phyloP scores from a whole-genome alignment of 2,113 vertebrate species.

The Dinomys branickii region DNA sequence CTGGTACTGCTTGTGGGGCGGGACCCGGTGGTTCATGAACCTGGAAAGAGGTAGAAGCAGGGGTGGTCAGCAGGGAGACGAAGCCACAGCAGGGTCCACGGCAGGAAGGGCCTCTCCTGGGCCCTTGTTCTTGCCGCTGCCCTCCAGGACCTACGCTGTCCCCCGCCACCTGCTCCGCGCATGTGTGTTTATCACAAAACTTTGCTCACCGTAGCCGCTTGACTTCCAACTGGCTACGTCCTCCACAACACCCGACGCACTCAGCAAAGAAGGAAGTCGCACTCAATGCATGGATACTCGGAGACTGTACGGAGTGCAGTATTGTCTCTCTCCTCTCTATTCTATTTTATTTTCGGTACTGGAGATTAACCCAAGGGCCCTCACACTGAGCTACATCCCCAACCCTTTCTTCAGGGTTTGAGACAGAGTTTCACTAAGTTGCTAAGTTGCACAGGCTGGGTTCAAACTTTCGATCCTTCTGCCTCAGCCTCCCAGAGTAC shows the following conservation, averaged over 20 bases:
- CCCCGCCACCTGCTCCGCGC: not conserved
- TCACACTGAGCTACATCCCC: not conserved
- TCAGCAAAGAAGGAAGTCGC: fast-evolving
- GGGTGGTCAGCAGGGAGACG: too few relatives aligned
- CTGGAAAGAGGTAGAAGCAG: too few relatives aligned
- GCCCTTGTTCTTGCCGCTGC: too few relatives aligned
- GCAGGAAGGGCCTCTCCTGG: not conserved
- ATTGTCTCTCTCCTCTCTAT: not conserved
- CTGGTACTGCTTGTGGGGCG: too few relatives aligned
- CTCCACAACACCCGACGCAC: too few relatives aligned
- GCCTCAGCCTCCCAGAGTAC: not conserved
- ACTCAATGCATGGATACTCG: not conserved
- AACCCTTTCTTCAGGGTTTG: not conserved
- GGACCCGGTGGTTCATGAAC: too few relatives aligned
- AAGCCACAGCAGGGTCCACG: too few relatives aligned
- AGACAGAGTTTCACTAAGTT: not conserved
- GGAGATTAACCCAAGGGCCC: not conserved
- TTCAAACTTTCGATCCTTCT: not conserved
- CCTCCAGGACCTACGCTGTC: fast-evolving
- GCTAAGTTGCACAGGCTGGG: not conserved
- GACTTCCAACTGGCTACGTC: not conserved
- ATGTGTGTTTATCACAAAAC: too few relatives aligned
- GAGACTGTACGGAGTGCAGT: not conserved
- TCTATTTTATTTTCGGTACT: not conserved
- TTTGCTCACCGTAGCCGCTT: too few relatives aligned